Evolutionary conservation across 1,140 invertebrate species (phyloP).

Genomic region (Dinoponera quadriceps): DNA sequence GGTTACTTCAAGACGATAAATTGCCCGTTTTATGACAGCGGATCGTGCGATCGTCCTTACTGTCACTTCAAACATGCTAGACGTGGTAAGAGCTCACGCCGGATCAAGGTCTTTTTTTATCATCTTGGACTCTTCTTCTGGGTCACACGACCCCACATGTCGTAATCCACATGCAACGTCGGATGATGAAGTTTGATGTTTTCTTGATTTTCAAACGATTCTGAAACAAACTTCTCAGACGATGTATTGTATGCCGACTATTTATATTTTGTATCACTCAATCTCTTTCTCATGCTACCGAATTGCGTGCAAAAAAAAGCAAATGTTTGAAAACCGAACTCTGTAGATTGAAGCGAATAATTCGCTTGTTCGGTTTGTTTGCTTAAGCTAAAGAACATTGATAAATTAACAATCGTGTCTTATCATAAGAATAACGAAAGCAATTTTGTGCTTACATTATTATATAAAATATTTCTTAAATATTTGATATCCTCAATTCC

Average conservation of each 20-base stretch:
- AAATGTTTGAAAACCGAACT: no score
- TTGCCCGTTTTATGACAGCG: conserved; percentile 93
- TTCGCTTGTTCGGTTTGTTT: conserved; percentile 13
- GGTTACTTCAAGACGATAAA: conserved; percentile 93
- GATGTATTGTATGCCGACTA: neutral
- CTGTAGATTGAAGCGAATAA: no score
- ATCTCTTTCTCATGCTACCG: neutral
- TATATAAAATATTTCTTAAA: neutral
- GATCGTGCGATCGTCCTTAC: conserved; percentile 93
- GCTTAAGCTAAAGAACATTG: neutral
- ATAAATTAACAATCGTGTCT: neutral
- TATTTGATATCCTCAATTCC: no score
- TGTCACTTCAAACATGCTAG: conserved; percentile 95
- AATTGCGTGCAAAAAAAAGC: neutral
- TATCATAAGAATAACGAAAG: neutral
- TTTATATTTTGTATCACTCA: neutral
- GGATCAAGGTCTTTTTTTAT: no score
- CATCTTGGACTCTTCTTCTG: neutral
- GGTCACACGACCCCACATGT: no score
- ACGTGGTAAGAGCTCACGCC: conserved; percentile 85
- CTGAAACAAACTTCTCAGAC: neutral
- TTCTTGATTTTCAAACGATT: neutral
- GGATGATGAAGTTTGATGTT: neutral
- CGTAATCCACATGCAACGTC: no score
- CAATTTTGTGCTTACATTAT: neutral